A percentile compares a stretch with the other conserved stretches of the same genome.
Evolutionary conservation across 2,797 vertebrate species (phyloP).

Genomic region (Notolabrus celidotus): DNA sequence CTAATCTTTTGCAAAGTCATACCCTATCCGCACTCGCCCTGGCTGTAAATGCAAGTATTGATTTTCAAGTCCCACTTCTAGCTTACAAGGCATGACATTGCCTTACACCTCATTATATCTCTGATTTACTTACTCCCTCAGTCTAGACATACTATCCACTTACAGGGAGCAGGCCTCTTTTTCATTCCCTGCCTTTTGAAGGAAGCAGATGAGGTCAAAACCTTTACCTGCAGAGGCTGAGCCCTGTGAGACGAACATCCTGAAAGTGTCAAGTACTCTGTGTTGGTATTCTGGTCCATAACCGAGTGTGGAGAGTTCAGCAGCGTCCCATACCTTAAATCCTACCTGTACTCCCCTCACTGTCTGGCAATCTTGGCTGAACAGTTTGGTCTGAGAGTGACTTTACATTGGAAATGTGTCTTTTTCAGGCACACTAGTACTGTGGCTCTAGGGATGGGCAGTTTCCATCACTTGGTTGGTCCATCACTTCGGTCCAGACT

Average conservation of each 20-base stretch:
- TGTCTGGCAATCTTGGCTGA: background rate
- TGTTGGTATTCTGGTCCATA: conserved; percentile 17
- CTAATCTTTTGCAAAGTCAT: conserved; percentile 50
- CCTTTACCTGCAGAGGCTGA: conserved; percentile 15
- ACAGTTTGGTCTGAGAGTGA: background rate
- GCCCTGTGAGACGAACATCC: conserved; percentile 20
- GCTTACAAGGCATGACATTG: conserved; percentile 56
- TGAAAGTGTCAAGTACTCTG: conserved; percentile 12
- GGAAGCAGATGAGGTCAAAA: conserved; percentile 41
- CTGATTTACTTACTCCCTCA: conserved; percentile 57
- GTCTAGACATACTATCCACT: conserved; percentile 30
- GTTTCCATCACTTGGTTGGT: background rate
- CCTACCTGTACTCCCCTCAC: background rate
- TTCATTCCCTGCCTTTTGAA: conserved; percentile 24
- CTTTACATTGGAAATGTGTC: background rate
- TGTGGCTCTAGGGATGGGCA: background rate
- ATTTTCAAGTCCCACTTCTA: conserved; percentile 67
- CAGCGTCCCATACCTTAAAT: conserved; percentile 1
- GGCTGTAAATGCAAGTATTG: conserved; percentile 61
- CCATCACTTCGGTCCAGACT: no score
- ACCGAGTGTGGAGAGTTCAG: conserved; percentile 4
- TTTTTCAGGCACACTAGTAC: background rate
- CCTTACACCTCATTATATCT: conserved; percentile 63
- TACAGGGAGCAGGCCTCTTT: conserved; percentile 9
- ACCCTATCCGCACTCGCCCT: conserved; percentile 5